Evolutionary conservation across 2,888 invertebrate species (phyloP).

Genomic region (Eupithecia dodoneata): DNA sequence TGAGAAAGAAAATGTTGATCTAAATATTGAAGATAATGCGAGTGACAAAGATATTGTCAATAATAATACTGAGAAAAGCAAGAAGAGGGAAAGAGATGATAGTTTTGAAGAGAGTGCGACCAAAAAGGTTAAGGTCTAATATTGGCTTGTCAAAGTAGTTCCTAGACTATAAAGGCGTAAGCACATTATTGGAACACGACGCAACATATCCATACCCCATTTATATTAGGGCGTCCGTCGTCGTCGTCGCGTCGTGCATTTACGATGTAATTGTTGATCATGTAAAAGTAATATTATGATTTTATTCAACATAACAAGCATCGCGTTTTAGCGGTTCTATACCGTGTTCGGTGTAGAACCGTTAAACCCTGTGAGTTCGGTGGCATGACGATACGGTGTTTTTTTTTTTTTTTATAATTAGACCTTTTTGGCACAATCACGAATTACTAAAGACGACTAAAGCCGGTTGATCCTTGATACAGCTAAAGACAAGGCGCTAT

Average conservation of each 20-base stretch:
- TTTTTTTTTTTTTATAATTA: neutral
- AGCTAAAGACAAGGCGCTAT: neutral
- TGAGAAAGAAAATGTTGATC: conserved; percentile 52
- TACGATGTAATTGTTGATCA: neutral
- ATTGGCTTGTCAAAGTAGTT: neutral
- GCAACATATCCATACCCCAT: neutral
- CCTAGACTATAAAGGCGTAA: neutral
- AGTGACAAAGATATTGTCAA: conserved; percentile 39
- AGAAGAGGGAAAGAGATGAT: conserved; percentile 53
- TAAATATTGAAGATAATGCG: conserved; percentile 50
- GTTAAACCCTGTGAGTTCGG: neutral
- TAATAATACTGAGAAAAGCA: conserved; percentile 47
- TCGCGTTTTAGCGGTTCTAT: neutral
- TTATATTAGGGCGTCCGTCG: neutral
- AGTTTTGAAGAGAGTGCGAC: conserved; percentile 47
- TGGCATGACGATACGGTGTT: too few species aligned
- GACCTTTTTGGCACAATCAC: neutral
- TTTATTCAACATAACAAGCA: neutral
- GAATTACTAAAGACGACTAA: neutral
- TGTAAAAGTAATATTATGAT: neutral
- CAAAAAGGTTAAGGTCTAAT: conserved; percentile 59
- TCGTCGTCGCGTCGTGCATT: neutral
- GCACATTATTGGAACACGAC: neutral
- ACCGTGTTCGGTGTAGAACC: too few species aligned
- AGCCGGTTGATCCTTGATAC: neutral